Evolutionary conservation across 2,888 invertebrate species (phyloP), one percentile per base, ranked within the genome.

Genomic region (Heliconius hortense): DNA sequence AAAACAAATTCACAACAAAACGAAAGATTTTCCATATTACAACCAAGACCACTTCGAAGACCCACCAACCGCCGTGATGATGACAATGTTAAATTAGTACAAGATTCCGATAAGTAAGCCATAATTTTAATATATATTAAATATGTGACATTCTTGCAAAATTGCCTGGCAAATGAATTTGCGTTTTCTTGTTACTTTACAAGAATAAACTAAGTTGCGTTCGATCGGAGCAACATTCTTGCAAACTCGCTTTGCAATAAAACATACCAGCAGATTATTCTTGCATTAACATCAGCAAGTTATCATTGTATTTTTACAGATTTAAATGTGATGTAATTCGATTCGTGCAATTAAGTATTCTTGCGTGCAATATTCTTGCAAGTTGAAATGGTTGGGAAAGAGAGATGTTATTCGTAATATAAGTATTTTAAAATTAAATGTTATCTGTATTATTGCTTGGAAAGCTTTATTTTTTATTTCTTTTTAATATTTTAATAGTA

Each of bases 21-120:
- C n/a, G 94, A 94, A 74, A 83, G 89, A 24, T 94, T 94, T 80
- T 90, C 93, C 2, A 86, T 94, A 1, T 84, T 94, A 0, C 93
- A 91, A 75, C 89, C 93, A 21, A 87, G 92, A 0, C 93, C 93
- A 0, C 83, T 92, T 31, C 84, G 93, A 18, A 86, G 91, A 68
- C 87, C 90, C 0, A 77, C 86, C 72, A 82, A 81, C 76, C 80
- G 89, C 24, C 79, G 86, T 24, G 87, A 83, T 72, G 93, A 92
- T 1, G 93, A 93, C 82, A 91, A 88, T 84, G 87, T 88, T n/a
- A 90, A 90, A 35, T 83, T 93, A 10, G 93, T 93, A 18, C 90
- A 86, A 26, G 88, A 91, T 79, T 88, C 87, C 80, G 92, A 93
- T 80, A 91, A 93, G 86, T 90, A 89, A 86, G 76, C 59, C 67